Conservation (phyloP, 2,797 vertebrate species). For the Ptychadena robeensis region DNA sequence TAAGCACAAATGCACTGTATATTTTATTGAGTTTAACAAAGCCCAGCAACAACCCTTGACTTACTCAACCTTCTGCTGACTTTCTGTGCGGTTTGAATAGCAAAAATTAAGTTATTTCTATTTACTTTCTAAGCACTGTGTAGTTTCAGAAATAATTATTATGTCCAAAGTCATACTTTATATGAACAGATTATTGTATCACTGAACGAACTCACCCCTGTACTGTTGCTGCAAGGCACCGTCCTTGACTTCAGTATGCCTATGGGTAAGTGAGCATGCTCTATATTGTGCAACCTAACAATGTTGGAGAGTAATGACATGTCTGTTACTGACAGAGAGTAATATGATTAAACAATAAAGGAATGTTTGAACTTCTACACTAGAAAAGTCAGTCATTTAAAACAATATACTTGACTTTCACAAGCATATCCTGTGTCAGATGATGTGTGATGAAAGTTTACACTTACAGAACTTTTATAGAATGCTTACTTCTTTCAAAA, state of each 20-base stretch:
- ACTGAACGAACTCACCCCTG: constrained; percentile 1
- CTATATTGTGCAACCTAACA: not conserved
- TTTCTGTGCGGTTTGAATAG: constrained; percentile 4
- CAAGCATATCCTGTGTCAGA: not conserved
- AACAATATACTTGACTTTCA: not conserved
- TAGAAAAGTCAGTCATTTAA: not conserved
- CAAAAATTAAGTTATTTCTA: constrained; percentile 1
- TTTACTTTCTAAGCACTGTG: constrained; percentile 9
- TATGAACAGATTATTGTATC: constrained; percentile 28
- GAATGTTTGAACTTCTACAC: not conserved
- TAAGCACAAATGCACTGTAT: not conserved
- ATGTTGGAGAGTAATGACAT: not conserved
- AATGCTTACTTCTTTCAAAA: not conserved
- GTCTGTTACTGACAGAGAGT: not conserved
- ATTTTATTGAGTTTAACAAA: constrained; percentile 3
- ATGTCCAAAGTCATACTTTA: constrained; percentile 6
- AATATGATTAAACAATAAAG: constrained; percentile 11
- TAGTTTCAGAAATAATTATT: constrained; percentile 11
- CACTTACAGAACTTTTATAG: too few species aligned
- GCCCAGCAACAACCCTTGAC: not conserved
- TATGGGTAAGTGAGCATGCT: constrained; percentile 25
- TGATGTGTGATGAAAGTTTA: not conserved
- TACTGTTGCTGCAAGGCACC: not conserved
- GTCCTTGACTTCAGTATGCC: constrained; percentile 19
- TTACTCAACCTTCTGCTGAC: constrained; percentile 7